Conservation (phyloP, 2,797 vertebrate species). For the Gymnoscopelus microlampas region DNA sequence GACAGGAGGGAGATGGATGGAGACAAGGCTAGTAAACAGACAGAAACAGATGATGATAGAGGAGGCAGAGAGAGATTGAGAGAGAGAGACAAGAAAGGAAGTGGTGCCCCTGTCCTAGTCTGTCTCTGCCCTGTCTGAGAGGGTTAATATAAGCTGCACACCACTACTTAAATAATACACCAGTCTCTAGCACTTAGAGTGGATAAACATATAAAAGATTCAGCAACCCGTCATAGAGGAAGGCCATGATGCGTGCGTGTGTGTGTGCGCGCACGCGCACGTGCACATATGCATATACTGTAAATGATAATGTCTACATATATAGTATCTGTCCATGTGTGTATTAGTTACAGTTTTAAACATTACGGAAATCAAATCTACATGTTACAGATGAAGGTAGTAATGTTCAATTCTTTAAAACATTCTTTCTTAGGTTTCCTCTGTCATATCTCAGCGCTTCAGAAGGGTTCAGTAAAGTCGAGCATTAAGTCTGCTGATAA, state of each 20-base stretch:
- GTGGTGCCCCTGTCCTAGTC: slow-evolving; percentile 38
- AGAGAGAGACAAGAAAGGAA: slow-evolving; percentile 44
- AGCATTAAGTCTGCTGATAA: slow-evolving; percentile 41
- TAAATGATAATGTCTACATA: too few species aligned
- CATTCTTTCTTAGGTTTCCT: neutral
- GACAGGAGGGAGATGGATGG: slow-evolving; percentile 58
- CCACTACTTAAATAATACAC: slow-evolving; percentile 77
- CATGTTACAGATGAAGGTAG: neutral
- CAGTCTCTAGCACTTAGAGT: slow-evolving; percentile 73
- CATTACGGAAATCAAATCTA: slow-evolving; percentile 29
- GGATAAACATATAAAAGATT: slow-evolving; percentile 83
- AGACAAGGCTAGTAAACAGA: slow-evolving; percentile 67
- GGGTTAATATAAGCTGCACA: slow-evolving; percentile 75
- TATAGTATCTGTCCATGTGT: too few species aligned
- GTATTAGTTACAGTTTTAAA: slow-evolving; percentile 21
- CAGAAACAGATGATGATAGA: slow-evolving; percentile 62
- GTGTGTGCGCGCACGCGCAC: neutral
- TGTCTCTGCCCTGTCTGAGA: slow-evolving; percentile 67
- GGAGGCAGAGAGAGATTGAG: slow-evolving; percentile 28
- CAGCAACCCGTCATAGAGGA: slow-evolving; percentile 69
- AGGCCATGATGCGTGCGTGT: slow-evolving; percentile 18
- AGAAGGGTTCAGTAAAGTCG: neutral
- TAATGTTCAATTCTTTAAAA: neutral
- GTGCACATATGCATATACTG: too few species aligned
- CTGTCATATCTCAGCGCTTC: slow-evolving; percentile 28